Evolutionary conservation across 2,888 invertebrate genomes (phyloP).

Genomic region (Tineola bisselliella): DNA sequence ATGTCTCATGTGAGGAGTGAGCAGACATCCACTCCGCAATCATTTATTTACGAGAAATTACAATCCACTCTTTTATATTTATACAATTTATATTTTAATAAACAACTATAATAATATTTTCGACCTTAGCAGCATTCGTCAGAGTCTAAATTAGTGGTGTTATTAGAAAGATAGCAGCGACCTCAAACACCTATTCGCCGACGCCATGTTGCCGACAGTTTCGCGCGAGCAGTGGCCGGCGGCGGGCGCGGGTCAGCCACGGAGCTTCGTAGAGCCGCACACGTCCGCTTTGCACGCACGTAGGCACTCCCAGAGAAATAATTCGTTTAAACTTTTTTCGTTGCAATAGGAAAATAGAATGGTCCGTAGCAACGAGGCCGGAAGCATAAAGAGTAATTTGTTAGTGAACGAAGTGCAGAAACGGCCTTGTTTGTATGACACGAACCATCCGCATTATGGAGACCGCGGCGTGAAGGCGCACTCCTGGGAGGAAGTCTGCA

Average conservation of each 20-base stretch:
- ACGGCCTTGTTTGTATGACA: conserved; percentile 51
- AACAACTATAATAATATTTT: not conserved
- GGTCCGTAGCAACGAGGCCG: conserved; percentile 51
- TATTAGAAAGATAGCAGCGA: not conserved
- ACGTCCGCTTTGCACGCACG: not conserved
- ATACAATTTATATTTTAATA: not conserved
- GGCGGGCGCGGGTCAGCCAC: not conserved
- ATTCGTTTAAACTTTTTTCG: conserved; percentile 3
- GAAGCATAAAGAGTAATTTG: conserved; percentile 49
- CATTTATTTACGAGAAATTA: conserved; percentile 52
- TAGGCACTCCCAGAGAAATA: not conserved
- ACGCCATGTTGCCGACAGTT: not conserved
- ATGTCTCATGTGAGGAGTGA: no score
- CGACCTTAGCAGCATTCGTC: not conserved
- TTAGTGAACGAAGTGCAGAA: conserved; percentile 54
- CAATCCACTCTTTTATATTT: not conserved
- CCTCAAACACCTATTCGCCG: not conserved
- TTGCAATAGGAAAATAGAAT: conserved; percentile 22
- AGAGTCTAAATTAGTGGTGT: not conserved
- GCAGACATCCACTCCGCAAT: not conserved
- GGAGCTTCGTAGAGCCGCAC: not conserved
- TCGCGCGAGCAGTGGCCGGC: not conserved
- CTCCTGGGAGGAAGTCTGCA: conserved; percentile 59
- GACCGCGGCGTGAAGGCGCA: conserved; percentile 55
- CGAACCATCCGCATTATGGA: conserved; percentile 50